Evolutionary conservation across 2,113 vertebrate species (phyloP).

Genomic region (Nothobranchius furzeri): DNA sequence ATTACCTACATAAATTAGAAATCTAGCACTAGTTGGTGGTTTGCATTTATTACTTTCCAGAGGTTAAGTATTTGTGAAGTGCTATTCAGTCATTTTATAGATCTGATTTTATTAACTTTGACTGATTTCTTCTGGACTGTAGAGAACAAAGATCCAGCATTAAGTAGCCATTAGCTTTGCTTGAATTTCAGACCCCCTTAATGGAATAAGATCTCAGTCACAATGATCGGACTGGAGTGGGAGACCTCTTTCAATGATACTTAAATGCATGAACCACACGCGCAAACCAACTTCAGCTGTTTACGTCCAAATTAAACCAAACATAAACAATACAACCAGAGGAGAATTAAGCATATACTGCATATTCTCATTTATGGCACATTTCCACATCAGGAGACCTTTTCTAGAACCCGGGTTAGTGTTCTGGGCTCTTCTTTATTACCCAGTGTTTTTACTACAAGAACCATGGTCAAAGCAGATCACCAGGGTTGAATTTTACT

Average conservation of each 20-base stretch:
- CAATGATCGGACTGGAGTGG: too few species aligned
- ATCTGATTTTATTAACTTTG: constrained; percentile 18
- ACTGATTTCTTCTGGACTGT: constrained; percentile 17
- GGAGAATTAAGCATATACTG: too few species aligned
- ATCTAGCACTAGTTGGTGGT: constrained; percentile 16
- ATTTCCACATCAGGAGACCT: constrained; percentile 1
- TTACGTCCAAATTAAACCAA: too few species aligned
- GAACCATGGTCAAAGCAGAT: too few species aligned
- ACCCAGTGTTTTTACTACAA: too few species aligned
- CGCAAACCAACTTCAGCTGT: too few species aligned
- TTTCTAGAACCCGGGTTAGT: not conserved
- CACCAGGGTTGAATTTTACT: too few species aligned
- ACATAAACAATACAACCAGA: too few species aligned
- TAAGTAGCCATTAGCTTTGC: not conserved
- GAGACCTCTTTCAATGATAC: too few species aligned
- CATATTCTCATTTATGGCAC: not conserved
- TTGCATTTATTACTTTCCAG: constrained; percentile 20
- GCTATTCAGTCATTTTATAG: constrained; percentile 21
- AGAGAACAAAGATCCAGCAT: constrained; percentile 32
- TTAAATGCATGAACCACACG: too few species aligned
- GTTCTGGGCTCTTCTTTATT: too few species aligned
- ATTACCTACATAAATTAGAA: constrained; percentile 5
- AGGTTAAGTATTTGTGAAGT: constrained; percentile 36
- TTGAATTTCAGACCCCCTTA: too few species aligned
- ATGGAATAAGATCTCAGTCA: not conserved